Evolutionary conservation across 2,888 invertebrate genomes (phyloP).

Genomic region (Dryomyza anilis): DNA sequence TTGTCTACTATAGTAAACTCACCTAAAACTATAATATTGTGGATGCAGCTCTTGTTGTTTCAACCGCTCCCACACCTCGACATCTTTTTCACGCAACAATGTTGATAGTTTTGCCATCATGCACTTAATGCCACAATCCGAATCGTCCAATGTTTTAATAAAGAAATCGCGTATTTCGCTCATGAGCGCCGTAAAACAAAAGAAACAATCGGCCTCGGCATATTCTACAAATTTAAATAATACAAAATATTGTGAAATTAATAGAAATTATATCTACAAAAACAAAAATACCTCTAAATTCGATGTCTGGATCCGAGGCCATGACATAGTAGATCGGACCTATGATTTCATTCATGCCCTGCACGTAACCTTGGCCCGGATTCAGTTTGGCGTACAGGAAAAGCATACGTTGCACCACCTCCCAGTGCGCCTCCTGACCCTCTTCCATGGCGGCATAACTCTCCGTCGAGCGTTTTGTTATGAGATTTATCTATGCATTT

Average conservation of each 20-base stretch:
- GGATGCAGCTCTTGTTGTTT: constrained; percentile 87
- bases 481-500: constrained; percentile 67
- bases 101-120: constrained; percentile 85
- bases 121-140: constrained; percentile 86
- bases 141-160: constrained; percentile 93
- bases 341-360: constrained; percentile 99
- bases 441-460: constrained; percentile 86
- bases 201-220: constrained; percentile 97
- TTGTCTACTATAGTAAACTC: constrained; percentile 29
- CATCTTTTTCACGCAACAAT: constrained; percentile 78
- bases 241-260: background rate
- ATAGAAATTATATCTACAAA: background rate
- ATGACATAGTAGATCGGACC: constrained; percentile 98
- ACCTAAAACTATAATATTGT: constrained; percentile 95
- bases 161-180: constrained; percentile 96
- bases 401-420: constrained; percentile 94
- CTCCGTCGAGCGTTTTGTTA: constrained; percentile 76
- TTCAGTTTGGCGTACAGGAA: constrained; percentile 98
- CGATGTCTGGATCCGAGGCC: constrained; percentile 83
- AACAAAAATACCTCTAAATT: constrained; percentile 78
- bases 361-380: constrained; percentile 94
- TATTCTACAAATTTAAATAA: constrained; percentile 75
- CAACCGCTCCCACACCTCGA: constrained; percentile 76
- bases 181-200: constrained; percentile 98
- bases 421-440: constrained; percentile 97